phyloP scores from a whole-genome alignment of 2,888 invertebrate genomes.

The Tubulanus polymorphus region DNA sequence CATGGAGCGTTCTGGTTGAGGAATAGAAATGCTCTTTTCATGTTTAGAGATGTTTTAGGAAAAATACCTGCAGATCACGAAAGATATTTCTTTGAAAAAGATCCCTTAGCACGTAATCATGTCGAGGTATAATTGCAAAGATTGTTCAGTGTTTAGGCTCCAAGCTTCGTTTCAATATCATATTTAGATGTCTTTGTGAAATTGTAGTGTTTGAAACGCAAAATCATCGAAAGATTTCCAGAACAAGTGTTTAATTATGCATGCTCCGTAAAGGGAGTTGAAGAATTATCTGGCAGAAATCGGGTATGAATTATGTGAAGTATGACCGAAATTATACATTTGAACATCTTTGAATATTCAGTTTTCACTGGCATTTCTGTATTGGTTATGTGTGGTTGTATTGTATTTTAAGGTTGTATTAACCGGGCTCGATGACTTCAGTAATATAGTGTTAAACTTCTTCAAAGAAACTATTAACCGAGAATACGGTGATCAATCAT shows the following conservation, averaged over 20 bases:
- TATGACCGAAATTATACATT: no score
- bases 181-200: no score
- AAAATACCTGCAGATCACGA: slow-evolving; percentile 25
- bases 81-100: slow-evolving; percentile 28
- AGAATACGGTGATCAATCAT: slow-evolving; percentile 28
- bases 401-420: slow-evolving; percentile 29
- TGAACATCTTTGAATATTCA: no score
- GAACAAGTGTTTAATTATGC: slow-evolving; percentile 30
- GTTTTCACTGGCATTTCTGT: neutral
- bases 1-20: slow-evolving; percentile 40
- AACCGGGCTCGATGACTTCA: slow-evolving; percentile 33
- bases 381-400: neutral
- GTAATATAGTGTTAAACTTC: slow-evolving; percentile 31
- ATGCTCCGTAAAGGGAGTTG: slow-evolving; percentile 24
- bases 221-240: slow-evolving; percentile 25
- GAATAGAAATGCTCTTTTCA: slow-evolving; percentile 45
- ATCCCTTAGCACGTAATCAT: slow-evolving; percentile 25
- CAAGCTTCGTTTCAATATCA: no score
- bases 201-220: slow-evolving; percentile 24
- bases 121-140: slow-evolving; percentile 28
- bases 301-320: slow-evolving; percentile 27
- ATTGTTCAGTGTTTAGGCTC: no score
- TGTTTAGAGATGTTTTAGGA: slow-evolving; percentile 31
- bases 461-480: slow-evolving; percentile 33
- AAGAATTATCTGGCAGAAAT: slow-evolving; percentile 26